Evolutionary conservation across 2,888 invertebrate species (phyloP).

Genomic region (Meandrusa payeni): DNA sequence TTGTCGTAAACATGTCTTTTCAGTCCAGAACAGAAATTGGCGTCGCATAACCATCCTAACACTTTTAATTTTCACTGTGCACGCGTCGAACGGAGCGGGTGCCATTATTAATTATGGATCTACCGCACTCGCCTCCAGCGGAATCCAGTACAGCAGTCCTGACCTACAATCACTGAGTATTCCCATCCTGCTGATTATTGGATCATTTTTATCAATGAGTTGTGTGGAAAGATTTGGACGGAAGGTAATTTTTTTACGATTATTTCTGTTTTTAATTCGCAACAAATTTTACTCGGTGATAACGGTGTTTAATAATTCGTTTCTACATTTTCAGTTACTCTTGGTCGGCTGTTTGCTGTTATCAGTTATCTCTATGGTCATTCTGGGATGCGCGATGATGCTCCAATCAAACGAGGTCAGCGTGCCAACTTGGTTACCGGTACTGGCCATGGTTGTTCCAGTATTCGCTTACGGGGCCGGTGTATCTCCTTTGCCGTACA

Average conservation of each 20-base stretch:
- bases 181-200: conserved; percentile 55
- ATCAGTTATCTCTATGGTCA: conserved; percentile 32
- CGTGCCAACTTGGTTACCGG: conserved; percentile 43
- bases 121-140: conserved; percentile 47
- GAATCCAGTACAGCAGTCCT: conserved; percentile 49
- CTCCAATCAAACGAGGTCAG: conserved; percentile 34
- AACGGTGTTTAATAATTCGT: too few species aligned
- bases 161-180: conserved; percentile 56
- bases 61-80: conserved; percentile 36
- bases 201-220: conserved; percentile 49
- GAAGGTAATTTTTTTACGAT: too few species aligned
- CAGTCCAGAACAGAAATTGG: conserved; percentile 50
- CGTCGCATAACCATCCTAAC: conserved; percentile 44
- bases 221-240: conserved; percentile 58
- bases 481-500: conserved; percentile 43
- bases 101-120: conserved; percentile 52
- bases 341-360: conserved; percentile 32
- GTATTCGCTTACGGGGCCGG: conserved; percentile 44
- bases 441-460: conserved; percentile 36
- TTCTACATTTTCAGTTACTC: conserved; percentile 42
- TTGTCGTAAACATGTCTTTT: too few species aligned
- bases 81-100: conserved; percentile 48
- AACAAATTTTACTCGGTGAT: too few species aligned
- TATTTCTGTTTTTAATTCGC: too few species aligned
- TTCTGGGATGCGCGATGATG: conserved; percentile 38